Percentiles rank a stretch among this genome's conserved stretches.
phyloP scores from a whole-genome alignment of 2,797 vertebrate genomes.

The Siniperca undulata region DNA sequence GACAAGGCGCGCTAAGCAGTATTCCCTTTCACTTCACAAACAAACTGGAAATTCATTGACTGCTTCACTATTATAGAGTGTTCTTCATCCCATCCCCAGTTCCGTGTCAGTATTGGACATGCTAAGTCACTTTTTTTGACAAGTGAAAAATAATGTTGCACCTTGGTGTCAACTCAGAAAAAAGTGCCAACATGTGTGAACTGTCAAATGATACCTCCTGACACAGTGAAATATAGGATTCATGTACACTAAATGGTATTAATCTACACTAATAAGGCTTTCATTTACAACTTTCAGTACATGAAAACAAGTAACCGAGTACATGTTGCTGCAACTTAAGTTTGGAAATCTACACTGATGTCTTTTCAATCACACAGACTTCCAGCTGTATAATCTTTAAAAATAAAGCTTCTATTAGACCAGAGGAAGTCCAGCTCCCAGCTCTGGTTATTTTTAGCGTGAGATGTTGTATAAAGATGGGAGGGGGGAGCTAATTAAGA shows the following conservation, averaged over 20 bases:
- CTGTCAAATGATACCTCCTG: neutral
- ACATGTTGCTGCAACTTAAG: neutral
- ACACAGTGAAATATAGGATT: neutral
- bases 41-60: conserved; percentile 77
- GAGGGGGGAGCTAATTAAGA: conserved; percentile 57
- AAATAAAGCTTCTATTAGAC: conserved; percentile 59
- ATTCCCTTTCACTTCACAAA: conserved; percentile 81
- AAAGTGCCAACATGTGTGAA: neutral
- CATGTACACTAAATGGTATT: neutral
- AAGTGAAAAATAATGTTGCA: conserved; percentile 1
- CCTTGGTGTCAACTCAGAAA: neutral
- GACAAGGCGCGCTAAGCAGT: conserved; percentile 67
- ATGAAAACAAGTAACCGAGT: neutral
- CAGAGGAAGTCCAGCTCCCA: conserved; percentile 55
- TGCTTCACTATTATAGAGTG: conserved; percentile 54
- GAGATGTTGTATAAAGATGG: conserved; percentile 63
- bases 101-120: conserved; percentile 24
- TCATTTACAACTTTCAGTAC: neutral
- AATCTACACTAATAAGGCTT: neutral
- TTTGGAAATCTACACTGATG: neutral
- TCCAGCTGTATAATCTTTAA: conserved; percentile 47
- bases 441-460: conserved; percentile 76
- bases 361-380: conserved; percentile 18
- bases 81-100: conserved; percentile 30
- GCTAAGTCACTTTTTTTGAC: conserved; percentile 24